Conservation (phyloP, 2,113 vertebrate species). For the Percopsis transmontana region DNA sequence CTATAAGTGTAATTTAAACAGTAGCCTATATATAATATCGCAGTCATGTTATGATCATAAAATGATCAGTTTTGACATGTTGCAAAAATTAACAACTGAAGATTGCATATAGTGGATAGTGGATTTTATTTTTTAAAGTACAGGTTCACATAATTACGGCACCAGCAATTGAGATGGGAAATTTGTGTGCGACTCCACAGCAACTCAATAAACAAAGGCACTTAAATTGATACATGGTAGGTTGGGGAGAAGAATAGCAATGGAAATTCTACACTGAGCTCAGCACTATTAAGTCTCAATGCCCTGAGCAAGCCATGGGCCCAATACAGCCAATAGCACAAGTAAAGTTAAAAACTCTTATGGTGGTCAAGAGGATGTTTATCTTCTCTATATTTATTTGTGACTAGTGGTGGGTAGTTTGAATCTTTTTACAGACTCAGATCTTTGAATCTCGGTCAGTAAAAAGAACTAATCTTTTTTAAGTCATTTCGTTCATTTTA, state of each 20-base stretch:
- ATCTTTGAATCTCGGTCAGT: no score
- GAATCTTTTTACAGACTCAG: no score
- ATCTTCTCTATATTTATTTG: neutral
- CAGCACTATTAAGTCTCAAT: conserved; percentile 35
- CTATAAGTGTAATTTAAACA: no score
- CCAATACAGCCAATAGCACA: conserved; percentile 27
- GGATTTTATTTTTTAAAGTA: no score
- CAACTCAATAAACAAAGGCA: conserved; percentile 8
- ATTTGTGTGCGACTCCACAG: neutral
- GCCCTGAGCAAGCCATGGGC: conserved; percentile 48
- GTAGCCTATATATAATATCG: no score
- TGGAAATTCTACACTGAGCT: conserved; percentile 48
- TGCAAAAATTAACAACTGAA: no score
- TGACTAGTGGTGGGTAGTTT: conserved; percentile 16
- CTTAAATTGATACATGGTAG: conserved; percentile 29
- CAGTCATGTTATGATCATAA: no score
- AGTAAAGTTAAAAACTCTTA: conserved; percentile 16
- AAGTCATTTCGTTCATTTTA: no score
- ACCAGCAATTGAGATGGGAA: no score
- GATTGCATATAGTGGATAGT: neutral
- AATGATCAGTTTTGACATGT: neutral
- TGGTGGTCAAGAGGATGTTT: conserved; percentile 38
- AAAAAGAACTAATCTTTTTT: no score
- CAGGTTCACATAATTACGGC: no score
- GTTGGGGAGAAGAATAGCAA: conserved; percentile 33